Evolutionary conservation across 1,140 invertebrate species (phyloP), one percentile per base, ranked within the genome.

Genomic region (Caerostris extrusa): DNA sequence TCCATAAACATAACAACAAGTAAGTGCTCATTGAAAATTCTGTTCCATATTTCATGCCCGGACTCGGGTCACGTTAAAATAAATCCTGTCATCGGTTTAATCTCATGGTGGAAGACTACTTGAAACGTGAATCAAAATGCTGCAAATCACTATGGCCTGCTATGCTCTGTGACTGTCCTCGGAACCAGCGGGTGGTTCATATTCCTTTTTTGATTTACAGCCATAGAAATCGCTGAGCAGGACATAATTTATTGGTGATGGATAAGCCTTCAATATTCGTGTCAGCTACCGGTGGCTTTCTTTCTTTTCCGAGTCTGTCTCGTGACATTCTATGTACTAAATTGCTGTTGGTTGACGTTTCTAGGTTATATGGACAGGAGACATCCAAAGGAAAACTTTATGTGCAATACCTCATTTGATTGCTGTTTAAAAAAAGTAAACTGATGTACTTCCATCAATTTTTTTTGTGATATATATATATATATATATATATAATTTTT

Each of bases 41-140:
- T 5, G 50, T 89, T 89, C 87, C 61, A 89, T 89, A 89, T 71
- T 69, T 89, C 87, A 69, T 89, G 64, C 87, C 60, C n/a, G 10
- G 64, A 89, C 61, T 17, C 6, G 50, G n/a, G 14, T 89, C 87
- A 55, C 61, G 64, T n/a, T 5, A 53, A 89, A 89, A 89, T 89
- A 89, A 89, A 61, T 89, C 64, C 87, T 89, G 61, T 57, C 87
- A 71, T 8, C 87, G 17, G 69, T 89, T 89, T 71, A 71, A 55
- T 89, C 50, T 12, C 17, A 57, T 56, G 50, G 71, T 77, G 8
- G 71, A 34, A 77, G 50, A 77, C 34, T 7, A 50, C 50, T 50
- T 53, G 50, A 34, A 77, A 77, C 34, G 0, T 0, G 53, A 53
- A 12, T 53, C 34, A 50, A 34, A 34, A 7, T 14, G 71, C 50